A percentile compares a stretch with the other conserved stretches of the same genome.
phyloP scores from a whole-genome alignment of 2,888 invertebrate genomes.

The Lepidochrysops patricia region DNA sequence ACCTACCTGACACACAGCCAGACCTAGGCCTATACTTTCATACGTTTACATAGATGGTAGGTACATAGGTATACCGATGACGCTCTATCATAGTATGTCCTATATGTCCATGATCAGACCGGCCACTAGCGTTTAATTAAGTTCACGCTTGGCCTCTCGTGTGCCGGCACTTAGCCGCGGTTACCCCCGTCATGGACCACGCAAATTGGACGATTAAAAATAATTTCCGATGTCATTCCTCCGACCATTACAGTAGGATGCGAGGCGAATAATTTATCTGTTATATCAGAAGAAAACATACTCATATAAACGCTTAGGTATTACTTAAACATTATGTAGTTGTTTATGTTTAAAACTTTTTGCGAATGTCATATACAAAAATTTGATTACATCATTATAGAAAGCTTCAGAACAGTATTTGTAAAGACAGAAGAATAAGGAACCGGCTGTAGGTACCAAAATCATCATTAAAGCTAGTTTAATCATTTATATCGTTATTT shows the following conservation, averaged over 20 bases:
- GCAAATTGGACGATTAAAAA: slow-evolving; percentile 72
- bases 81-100: neutral
- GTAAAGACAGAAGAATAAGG: no score
- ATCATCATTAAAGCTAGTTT: no score
- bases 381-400: no score
- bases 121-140: slow-evolving; percentile 61
- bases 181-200: slow-evolving; percentile 43
- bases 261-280: slow-evolving; percentile 60
- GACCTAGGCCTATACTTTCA: no score
- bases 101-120: slow-evolving; percentile 23
- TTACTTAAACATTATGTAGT: neutral
- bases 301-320: neutral
- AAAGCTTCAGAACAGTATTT: no score
- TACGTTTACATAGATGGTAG: no score
- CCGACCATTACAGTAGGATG: slow-evolving; percentile 43
- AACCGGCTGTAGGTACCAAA: no score
- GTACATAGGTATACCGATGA: no score
- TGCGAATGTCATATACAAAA: neutral
- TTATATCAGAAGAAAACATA: slow-evolving; percentile 26
- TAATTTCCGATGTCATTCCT: slow-evolving; percentile 72
- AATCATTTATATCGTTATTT: no score
- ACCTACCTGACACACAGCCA: no score
- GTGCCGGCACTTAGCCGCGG: slow-evolving; percentile 46
- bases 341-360: neutral
- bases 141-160: slow-evolving; percentile 52